Evolutionary conservation across 2,888 invertebrate genomes (phyloP), one percentile per base, ranked within the genome.

Genomic region (Mythimna ferrago): DNA sequence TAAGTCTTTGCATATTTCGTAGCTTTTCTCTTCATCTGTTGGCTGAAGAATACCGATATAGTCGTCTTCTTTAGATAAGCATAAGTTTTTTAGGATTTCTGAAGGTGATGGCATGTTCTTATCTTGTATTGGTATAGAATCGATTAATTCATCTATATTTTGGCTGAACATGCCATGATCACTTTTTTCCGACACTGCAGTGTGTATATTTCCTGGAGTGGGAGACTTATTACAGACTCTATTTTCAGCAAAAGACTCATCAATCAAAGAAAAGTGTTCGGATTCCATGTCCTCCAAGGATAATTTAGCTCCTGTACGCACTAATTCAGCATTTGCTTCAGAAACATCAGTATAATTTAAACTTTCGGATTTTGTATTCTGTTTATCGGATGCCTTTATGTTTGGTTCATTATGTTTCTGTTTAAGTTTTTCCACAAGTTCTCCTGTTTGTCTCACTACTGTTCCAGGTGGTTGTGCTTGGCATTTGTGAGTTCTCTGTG

Each of bases 401-500:
- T 85, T 83, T 19, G 87, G 79, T 80, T 89, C 87, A 66, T 75
- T 84, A 64, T 94, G 90, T 88, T 95, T 95, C 84, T 93, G 93
- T 85, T 95, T 95, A 7, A 97, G 89, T 88, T 96, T 96, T 88
- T 96, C 96, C 21, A 97, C 92, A 6, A 97, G 92, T 78, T 96
- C 95, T 26, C 95, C 94, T 57, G 93, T 90, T 89, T 95, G 96
- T 41, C 97, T 91, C 2, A 97, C 91, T 2, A 97, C 97, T 21
- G 95, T 96, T 21, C 97, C 97, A 51, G 97, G 97, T 69, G 97
- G 97, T 88, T 97, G 97, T 5, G 95, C 95, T 75, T 97, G 96
- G 89, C 98, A 98, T 93, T 98, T 98, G 88, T 98, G 98, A 6
- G 98, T 98, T 88, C 98, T 96, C 91, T 98, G 98, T 67, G 98